Conservation (phyloP, 2,888 invertebrate species). For the Pterostichus madidus region DNA sequence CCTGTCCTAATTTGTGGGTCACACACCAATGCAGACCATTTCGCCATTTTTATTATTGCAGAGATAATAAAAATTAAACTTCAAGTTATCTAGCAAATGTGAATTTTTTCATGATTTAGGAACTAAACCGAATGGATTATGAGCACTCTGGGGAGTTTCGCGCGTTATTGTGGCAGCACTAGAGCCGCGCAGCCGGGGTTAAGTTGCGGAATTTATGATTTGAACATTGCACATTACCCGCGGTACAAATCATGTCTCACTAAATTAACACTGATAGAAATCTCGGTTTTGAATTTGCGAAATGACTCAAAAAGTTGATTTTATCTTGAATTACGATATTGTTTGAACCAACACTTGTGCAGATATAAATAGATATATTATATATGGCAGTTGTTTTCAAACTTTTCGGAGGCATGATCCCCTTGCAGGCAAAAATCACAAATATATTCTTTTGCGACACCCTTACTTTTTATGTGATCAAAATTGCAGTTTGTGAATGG, state of each 20-base stretch:
- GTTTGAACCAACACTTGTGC: not conserved
- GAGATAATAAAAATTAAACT: slow-evolving; percentile 62
- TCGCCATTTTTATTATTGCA: slow-evolving; percentile 40
- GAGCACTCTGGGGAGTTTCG: slow-evolving; percentile 30
- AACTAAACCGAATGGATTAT: slow-evolving; percentile 37
- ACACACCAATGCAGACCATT: slow-evolving; percentile 29
- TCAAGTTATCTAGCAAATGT: slow-evolving; percentile 49
- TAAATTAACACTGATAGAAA: slow-evolving; percentile 46
- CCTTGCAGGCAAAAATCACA: too few species aligned
- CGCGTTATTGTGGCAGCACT: slow-evolving; percentile 24
- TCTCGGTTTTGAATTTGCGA: slow-evolving; percentile 12
- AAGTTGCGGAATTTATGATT: slow-evolving; percentile 49
- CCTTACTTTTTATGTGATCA: too few species aligned
- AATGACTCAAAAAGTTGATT: slow-evolving; percentile 25
- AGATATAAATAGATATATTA: too few species aligned
- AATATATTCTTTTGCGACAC: too few species aligned
- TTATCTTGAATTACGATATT: slow-evolving; percentile 9
- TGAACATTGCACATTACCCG: slow-evolving; percentile 42
- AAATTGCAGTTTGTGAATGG: too few species aligned
- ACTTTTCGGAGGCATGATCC: too few species aligned
- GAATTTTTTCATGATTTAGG: slow-evolving; percentile 65
- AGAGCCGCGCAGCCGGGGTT: slow-evolving; percentile 22
- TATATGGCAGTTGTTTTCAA: too few species aligned
- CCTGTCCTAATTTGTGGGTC: slow-evolving; percentile 38
- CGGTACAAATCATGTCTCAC: slow-evolving; percentile 32